These are phyloP conservation scores for Drosophila greeni DNA, from an alignment of 2,888 invertebrate genomes.

Conservation along the genomic window DNA sequence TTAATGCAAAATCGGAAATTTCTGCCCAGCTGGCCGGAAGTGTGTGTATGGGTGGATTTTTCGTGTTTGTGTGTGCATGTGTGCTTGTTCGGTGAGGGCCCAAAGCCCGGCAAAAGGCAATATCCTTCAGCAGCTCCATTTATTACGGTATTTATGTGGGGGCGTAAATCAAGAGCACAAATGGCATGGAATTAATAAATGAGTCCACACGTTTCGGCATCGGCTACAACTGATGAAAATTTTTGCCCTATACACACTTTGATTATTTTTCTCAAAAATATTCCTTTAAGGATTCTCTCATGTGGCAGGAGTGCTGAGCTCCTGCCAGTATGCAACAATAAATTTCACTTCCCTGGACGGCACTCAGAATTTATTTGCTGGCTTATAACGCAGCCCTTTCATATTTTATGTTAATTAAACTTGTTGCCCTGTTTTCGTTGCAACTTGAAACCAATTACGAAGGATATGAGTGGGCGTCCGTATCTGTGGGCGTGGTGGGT, in stretches of 20 bases:
- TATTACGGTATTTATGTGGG: conserved; percentile 69
- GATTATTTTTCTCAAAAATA: conserved; percentile 16
- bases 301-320: conserved; percentile 16
- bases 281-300: conserved; percentile 11
- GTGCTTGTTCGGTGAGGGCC: conserved; percentile 24
- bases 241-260: conserved; percentile 13
- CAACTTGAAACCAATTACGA: conserved; percentile 69
- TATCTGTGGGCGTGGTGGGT: neutral
- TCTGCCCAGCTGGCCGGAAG: conserved; percentile 43
- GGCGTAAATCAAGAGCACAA: conserved; percentile 74
- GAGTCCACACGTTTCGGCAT: conserved; percentile 48
- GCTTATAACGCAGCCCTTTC: conserved; percentile 40
- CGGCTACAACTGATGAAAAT: conserved; percentile 47
- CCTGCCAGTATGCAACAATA: conserved; percentile 44
- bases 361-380: conserved; percentile 29
- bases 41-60: conserved; percentile 4
- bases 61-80: conserved; percentile 10
- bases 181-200: conserved; percentile 77
- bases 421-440: conserved; percentile 55
- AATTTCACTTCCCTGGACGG: conserved; percentile 30
- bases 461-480: conserved; percentile 19
- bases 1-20: conserved; percentile 62
- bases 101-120: conserved; percentile 46
- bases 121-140: conserved; percentile 62
- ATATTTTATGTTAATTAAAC: conserved; percentile 74